These are phyloP conservation scores for Halichoerus grypus DNA, from an alignment of 2,113 vertebrate species.

Conservation along the genomic window DNA sequence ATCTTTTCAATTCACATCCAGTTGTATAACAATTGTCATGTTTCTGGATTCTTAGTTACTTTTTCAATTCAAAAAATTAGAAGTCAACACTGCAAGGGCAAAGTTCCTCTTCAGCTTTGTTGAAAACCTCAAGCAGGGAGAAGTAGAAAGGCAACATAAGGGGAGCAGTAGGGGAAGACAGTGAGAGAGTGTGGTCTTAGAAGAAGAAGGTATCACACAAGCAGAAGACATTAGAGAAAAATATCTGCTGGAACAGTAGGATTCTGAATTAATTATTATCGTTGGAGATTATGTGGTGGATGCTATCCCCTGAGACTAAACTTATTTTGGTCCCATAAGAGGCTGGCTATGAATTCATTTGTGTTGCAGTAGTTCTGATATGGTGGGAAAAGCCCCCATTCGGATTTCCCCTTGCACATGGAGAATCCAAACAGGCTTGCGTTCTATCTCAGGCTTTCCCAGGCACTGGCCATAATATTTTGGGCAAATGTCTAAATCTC, in stretches of 20 bases:
- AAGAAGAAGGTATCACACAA: not conserved
- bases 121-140: not conserved
- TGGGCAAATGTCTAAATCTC: not conserved
- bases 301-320: not conserved
- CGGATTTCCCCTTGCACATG: not conserved
- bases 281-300: not conserved
- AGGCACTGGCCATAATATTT: not conserved
- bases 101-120: not conserved
- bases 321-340: not conserved
- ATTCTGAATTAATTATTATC: not conserved
- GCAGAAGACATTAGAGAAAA: not conserved
- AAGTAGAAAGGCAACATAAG: not conserved
- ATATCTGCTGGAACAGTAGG: not conserved
- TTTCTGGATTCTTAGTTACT: slow-evolving; percentile 34
- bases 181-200: not conserved
- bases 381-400: not conserved
- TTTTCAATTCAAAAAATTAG: not conserved
- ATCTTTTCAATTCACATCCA: slow-evolving; percentile 42
- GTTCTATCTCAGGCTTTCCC: not conserved
- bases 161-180: not conserved
- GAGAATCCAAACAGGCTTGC: not conserved
- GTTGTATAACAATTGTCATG: slow-evolving; percentile 37
- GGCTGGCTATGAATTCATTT: no score
- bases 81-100: not conserved
- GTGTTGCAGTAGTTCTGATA: not conserved